Conservation (phyloP, 2,888 invertebrate genomes). For the Melinaea menophilus region DNA sequence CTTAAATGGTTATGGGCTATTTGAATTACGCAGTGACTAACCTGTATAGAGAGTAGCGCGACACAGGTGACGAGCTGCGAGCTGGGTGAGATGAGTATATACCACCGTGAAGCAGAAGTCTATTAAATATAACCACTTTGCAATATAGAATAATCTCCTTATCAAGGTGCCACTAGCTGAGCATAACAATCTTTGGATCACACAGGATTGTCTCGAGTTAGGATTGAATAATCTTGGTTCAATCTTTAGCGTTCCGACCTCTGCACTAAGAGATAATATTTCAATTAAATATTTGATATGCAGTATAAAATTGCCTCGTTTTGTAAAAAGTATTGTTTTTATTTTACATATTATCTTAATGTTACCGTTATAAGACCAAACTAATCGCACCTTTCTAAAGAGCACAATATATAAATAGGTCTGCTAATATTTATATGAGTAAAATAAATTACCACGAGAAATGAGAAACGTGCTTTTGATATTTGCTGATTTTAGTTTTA, state of each 20-base stretch:
- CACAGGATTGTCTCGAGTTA: too few species aligned
- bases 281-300: too few species aligned
- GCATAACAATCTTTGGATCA: too few species aligned
- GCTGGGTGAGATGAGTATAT: conserved; percentile 95
- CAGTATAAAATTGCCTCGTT: too few species aligned
- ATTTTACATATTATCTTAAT: neutral
- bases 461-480: conserved; percentile 76
- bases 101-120: conserved; percentile 98
- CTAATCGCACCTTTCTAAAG: conserved; percentile 86
- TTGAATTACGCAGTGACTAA: conserved; percentile 46
- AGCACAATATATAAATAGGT: conserved; percentile 92
- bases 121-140: conserved; percentile 42
- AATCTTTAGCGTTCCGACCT: too few species aligned
- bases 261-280: too few species aligned
- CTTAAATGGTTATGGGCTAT: neutral
- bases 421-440: conserved; percentile 45
- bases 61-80: conserved; percentile 94
- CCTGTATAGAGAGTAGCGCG: conserved; percentile 90
- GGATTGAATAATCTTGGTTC: too few species aligned
- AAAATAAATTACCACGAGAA: conserved; percentile 81
- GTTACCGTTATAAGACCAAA: neutral
- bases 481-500: too few species aligned
- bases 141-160: neutral
- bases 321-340: neutral
- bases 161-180: neutral